Conservation (phyloP, 2,113 vertebrate species). For the Dermatemys mawii region DNA sequence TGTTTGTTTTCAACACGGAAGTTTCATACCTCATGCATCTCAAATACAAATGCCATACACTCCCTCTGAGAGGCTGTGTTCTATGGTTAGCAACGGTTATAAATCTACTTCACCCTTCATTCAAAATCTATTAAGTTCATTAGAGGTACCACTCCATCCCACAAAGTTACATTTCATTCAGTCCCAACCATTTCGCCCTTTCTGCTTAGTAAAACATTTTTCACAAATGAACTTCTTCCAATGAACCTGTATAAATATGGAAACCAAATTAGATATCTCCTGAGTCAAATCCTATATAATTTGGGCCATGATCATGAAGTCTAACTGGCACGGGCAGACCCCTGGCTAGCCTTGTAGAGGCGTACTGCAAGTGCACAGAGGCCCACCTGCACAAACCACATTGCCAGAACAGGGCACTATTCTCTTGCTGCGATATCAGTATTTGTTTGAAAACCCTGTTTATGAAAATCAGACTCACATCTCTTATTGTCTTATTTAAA, state of each 20-base stretch:
- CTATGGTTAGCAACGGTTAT: background rate
- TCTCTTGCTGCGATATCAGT: background rate
- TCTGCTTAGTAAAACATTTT: background rate
- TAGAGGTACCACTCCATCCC: background rate
- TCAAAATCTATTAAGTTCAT: background rate
- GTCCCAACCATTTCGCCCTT: background rate
- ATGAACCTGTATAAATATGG: rapidly evolving
- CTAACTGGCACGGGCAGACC: background rate
- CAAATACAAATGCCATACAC: background rate
- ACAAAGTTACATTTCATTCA: background rate
- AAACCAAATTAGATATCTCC: background rate
- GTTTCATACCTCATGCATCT: background rate
- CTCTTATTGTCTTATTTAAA: background rate
- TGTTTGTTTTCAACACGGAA: background rate
- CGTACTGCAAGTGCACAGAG: rapidly evolving
- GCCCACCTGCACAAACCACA: background rate
- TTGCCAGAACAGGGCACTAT: background rate
- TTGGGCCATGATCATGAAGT: background rate
- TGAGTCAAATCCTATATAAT: background rate
- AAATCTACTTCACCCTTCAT: background rate
- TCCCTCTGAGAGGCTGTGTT: background rate
- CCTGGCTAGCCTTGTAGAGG: background rate
- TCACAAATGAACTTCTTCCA: background rate
- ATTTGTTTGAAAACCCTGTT: background rate
- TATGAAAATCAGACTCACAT: background rate